These are phyloP conservation scores for Drosophila mayri DNA, from an alignment of 1,140 invertebrate genomes.

Conservation along the genomic window DNA sequence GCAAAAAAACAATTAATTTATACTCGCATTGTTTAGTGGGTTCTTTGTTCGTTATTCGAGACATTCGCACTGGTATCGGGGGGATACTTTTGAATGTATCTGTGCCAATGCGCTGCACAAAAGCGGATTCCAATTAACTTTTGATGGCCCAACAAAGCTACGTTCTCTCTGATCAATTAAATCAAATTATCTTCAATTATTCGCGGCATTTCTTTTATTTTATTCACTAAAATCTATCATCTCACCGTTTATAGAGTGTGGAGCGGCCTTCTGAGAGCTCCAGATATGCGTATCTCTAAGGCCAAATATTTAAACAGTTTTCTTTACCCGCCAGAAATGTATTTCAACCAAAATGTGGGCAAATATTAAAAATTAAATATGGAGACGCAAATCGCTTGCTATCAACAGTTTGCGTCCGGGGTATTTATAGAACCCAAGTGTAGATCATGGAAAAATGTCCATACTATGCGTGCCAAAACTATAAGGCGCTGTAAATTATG, in stretches of 20 bases:
- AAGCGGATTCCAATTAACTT: slow-evolving; percentile 46
- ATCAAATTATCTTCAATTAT: slow-evolving; percentile 47
- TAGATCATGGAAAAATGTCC: slow-evolving; percentile 13
- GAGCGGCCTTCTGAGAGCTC: slow-evolving; percentile 8
- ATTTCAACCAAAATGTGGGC: slow-evolving; percentile 16
- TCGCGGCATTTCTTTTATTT: slow-evolving; percentile 13
- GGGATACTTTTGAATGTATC: slow-evolving; percentile 19
- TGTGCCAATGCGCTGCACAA: slow-evolving; percentile 18
- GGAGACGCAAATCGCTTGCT: slow-evolving; percentile 39
- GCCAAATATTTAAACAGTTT: slow-evolving; percentile 41
- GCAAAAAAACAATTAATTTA: slow-evolving; percentile 57
- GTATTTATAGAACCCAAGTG: slow-evolving; percentile 52
- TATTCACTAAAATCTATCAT: slow-evolving; percentile 1
- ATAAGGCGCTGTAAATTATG: neutral
- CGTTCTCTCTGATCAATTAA: slow-evolving; percentile 44
- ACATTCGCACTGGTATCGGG: slow-evolving; percentile 30
- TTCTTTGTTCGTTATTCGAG: slow-evolving; percentile 43
- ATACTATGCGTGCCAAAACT: slow-evolving; percentile 6
- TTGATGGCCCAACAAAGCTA: slow-evolving; percentile 9
- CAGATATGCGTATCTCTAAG: slow-evolving; percentile 1
- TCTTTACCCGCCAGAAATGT: slow-evolving; percentile 16
- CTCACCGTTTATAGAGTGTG: neutral
- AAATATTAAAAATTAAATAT: slow-evolving; percentile 45
- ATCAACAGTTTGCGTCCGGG: slow-evolving; percentile 42
- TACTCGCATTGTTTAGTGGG: slow-evolving; percentile 42